Percentiles rank a stretch among this genome's conserved stretches.
Evolutionary conservation across 2,888 invertebrate species (phyloP).

Genomic region (Seira musarum): DNA sequence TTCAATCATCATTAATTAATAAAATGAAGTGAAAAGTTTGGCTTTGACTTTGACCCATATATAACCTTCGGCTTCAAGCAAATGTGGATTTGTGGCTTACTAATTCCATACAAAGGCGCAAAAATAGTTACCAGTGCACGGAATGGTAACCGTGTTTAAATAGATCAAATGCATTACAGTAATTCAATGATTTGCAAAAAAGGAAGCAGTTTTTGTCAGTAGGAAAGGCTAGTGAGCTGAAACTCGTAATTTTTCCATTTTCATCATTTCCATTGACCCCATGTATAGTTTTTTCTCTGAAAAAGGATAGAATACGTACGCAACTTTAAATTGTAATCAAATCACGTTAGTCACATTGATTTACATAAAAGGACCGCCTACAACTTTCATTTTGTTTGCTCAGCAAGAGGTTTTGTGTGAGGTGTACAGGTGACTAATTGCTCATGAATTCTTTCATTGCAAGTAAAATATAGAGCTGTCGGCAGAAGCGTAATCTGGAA

Average conservation of each 20-base stretch:
- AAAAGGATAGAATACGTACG: not conserved
- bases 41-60: too few species aligned
- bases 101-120: too few species aligned
- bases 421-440: not conserved
- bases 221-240: not conserved
- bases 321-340: not conserved
- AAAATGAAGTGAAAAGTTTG: too few species aligned
- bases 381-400: slow-evolving; percentile 10
- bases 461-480: too few species aligned
- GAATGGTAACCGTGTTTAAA: too few species aligned
- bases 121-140: too few species aligned
- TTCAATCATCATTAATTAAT: too few species aligned
- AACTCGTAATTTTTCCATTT: slow-evolving; percentile 3
- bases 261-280: not conserved
- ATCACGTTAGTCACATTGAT: not conserved
- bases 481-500: too few species aligned
- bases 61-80: too few species aligned
- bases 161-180: too few species aligned
- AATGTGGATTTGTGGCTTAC: too few species aligned
- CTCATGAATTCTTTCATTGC: not conserved
- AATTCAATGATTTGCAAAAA: not conserved
- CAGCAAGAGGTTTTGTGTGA: slow-evolving; percentile 1
- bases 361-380: not conserved
- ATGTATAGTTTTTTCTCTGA: not conserved
- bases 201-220: not conserved